Percentiles rank a stretch among this genome's conserved stretches.
phyloP scores from a whole-genome alignment of 2,888 invertebrate species.

The Prosopocoilus inquinatus region DNA sequence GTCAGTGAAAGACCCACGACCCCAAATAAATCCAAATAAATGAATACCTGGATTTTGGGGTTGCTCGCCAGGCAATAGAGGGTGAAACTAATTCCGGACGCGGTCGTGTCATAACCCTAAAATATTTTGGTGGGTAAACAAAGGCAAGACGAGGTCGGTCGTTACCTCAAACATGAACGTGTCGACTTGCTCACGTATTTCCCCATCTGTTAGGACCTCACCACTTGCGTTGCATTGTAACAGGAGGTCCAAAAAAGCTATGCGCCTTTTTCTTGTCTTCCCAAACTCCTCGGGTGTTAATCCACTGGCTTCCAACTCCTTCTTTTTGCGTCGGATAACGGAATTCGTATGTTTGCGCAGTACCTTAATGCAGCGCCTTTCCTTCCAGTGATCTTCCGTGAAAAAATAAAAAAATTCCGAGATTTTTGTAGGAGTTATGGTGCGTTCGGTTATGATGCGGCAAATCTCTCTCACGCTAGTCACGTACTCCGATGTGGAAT shows the following conservation, averaged over 20 bases:
- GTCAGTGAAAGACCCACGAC: not conserved
- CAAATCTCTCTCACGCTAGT: conserved; percentile 62
- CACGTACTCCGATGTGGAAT: conserved; percentile 69
- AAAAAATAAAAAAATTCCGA: conserved; percentile 55
- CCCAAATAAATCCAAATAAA: no score
- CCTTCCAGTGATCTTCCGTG: conserved; percentile 58
- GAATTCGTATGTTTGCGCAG: conserved; percentile 57
- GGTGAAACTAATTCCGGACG: conserved; percentile 26
- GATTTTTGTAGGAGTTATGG: conserved; percentile 51
- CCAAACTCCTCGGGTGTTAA: conserved; percentile 22
- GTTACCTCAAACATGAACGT: conserved; percentile 25
- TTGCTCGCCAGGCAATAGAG: conserved; percentile 25
- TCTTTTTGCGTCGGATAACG: conserved; percentile 54
- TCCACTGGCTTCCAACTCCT: conserved; percentile 37
- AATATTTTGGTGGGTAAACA: conserved; percentile 4
- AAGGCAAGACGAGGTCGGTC: not conserved
- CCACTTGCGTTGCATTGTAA: conserved; percentile 20
- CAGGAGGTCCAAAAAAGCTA: conserved; percentile 36
- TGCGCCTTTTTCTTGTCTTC: conserved; percentile 45
- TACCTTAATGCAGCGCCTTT: conserved; percentile 50
- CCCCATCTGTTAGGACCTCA: conserved; percentile 62
- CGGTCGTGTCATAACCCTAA: conserved; percentile 32
- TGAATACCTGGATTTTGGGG: conserved; percentile 28
- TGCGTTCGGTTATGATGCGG: conserved; percentile 34
- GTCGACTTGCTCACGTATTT: conserved; percentile 40